These are phyloP conservation scores for Nomada hirtipes DNA, from an alignment of 2,888 invertebrate genomes.

Conservation along the genomic window DNA sequence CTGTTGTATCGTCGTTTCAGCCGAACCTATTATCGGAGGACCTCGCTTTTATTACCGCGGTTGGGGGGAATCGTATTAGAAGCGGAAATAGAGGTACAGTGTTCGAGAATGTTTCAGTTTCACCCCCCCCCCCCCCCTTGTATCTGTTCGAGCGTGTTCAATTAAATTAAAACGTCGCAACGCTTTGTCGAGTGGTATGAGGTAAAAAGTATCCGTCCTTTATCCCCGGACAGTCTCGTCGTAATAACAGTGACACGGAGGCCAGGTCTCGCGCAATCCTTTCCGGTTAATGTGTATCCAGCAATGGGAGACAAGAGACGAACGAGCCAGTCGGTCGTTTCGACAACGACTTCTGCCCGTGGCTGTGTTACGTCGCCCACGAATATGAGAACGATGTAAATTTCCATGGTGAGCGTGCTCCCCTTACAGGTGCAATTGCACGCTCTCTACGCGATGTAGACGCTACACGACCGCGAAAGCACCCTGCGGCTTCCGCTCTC, in stretches of 20 bases:
- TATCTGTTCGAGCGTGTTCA: no score
- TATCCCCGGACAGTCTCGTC: neutral
- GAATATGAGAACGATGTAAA: conserved; percentile 67
- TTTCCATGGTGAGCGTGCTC: conserved; percentile 59
- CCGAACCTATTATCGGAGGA: conserved; percentile 6
- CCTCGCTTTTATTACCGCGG: neutral
- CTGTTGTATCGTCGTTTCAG: neutral
- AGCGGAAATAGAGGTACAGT: no score
- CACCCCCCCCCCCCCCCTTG: no score
- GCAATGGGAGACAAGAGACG: conserved; percentile 1
- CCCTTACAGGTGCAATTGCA: conserved; percentile 62
- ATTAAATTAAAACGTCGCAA: no score
- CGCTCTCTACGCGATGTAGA: conserved; percentile 45
- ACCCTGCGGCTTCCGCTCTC: conserved; percentile 63
- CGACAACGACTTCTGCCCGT: conserved; percentile 36
- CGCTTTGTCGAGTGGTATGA: no score
- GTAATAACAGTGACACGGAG: conserved; percentile 6
- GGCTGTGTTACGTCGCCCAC: conserved; percentile 44
- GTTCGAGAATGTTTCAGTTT: no score
- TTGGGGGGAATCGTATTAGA: neutral
- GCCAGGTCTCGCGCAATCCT: conserved; percentile 12
- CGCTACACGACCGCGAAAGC: conserved; percentile 45
- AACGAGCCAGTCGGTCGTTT: conserved; percentile 34
- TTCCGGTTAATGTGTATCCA: conserved; percentile 18
- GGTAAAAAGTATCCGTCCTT: neutral